phyloP scores from a whole-genome alignment of 2,888 invertebrate genomes.

The Pasiphila rectangulata region DNA sequence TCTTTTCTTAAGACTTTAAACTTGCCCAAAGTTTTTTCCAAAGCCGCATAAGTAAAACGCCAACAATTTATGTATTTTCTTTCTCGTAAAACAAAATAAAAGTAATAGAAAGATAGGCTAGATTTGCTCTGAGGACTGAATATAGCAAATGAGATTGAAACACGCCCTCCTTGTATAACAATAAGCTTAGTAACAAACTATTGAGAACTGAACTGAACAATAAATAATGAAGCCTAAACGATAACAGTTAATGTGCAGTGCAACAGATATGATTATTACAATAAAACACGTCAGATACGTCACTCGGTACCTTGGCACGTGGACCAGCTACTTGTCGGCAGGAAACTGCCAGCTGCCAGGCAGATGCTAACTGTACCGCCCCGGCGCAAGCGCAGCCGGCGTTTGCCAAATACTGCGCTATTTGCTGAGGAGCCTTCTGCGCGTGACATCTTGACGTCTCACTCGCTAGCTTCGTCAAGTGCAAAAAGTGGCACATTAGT shows the following conservation, averaged over 20 bases:
- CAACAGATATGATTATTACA: background rate
- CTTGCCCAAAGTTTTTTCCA: too few relatives aligned
- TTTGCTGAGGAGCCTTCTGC: background rate
- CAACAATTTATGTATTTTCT: too few relatives aligned
- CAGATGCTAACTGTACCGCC: background rate
- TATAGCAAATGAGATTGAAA: too few relatives aligned
- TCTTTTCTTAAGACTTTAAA: too few relatives aligned
- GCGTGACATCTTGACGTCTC: constrained; percentile 1
- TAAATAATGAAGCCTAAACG: too few relatives aligned
- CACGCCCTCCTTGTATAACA: too few relatives aligned
- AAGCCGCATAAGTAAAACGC: too few relatives aligned
- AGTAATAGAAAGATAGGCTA: too few relatives aligned
- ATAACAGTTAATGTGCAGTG: too few relatives aligned
- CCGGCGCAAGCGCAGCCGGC: constrained; percentile 1
- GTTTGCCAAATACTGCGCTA: background rate
- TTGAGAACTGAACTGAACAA: background rate
- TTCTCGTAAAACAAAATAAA: too few relatives aligned
- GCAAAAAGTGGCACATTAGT: background rate
- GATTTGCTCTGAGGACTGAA: too few relatives aligned
- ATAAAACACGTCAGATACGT: background rate
- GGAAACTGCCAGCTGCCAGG: background rate
- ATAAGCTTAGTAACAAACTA: too few relatives aligned
- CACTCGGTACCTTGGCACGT: background rate
- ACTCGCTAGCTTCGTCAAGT: background rate
- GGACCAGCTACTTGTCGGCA: background rate